Base-by-base conservation (phyloP, 2,113 vertebrate genomes). In the Lycocorax pyrrhopterus region DNA sequence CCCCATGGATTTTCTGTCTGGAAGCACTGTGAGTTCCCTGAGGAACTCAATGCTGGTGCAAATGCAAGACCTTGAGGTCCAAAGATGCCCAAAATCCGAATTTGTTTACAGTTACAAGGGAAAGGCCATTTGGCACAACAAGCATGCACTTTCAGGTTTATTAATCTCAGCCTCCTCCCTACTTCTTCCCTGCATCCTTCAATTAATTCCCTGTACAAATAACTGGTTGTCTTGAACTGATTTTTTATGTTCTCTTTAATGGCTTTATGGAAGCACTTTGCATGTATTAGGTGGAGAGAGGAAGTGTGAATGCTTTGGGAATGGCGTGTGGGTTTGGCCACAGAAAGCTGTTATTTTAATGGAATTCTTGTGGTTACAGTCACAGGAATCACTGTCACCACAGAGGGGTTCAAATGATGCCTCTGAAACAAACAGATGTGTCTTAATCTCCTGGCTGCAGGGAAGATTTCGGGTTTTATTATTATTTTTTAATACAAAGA, bases 161-260 rank as follows among this genome's bases (percentile, higher is more conserved):
- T 93, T 93, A 73, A 79, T 91, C 75, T 89, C 74, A 53, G 25
- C 35, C 29, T 87, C 60, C 86, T 44, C 39, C 21, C 23, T 75
- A 6, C 33, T 58, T 75, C 33, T 87, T 84, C 66, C 46, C 63
- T 75, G 33, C 64, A 73, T 78, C 64, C 49, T 72, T 86, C 93
- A 89, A 72, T 95, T 93, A 95, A 76, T 59, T 73, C 69, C 37
- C 56, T 4, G 12, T 39, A 72, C 47, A 89, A 89, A 93, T 72
- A 88, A 68, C 47, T 43, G 27, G 10, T 58, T 88, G 49, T 51
- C 71, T 77, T 79, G 77, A 86, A 39, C 68, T 93, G 44, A 76
- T 96, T 96, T 92, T 67, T 88, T 88, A 46, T 69, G 71, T 94
- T 90, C 88, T n/a, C 58, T 71, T 82, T 91, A 95, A 91, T 91